Conservation (phyloP, 2,113 vertebrate species). For the Zosterops japonicus region DNA sequence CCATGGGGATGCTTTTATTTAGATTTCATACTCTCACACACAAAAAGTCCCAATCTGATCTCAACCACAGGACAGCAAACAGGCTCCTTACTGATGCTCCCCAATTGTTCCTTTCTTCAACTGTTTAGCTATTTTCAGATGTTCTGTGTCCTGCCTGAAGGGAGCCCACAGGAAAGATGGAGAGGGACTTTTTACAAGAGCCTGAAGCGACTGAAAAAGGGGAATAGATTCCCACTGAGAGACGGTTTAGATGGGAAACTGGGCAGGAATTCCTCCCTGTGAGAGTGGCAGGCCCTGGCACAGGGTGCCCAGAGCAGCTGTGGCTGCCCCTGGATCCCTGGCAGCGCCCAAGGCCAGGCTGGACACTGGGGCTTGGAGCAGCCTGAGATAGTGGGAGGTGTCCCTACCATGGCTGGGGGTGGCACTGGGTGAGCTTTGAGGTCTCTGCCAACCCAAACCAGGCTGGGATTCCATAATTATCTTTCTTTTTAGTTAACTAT, state of each 20-base stretch:
- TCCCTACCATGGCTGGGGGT: not conserved
- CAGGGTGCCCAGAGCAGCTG: not conserved
- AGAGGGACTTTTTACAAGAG: not conserved
- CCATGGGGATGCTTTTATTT: not conserved
- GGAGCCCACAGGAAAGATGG: not conserved
- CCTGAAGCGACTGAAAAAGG: not conserved
- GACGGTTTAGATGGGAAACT: no score
- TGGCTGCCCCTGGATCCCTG: not conserved
- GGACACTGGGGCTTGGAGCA: not conserved
- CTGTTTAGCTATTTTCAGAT: not conserved
- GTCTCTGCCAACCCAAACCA: not conserved
- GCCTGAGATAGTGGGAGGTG: rapidly evolving
- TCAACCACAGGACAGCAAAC: not conserved
- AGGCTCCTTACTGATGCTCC: not conserved
- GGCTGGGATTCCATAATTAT: not conserved
- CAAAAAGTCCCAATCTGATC: not conserved
- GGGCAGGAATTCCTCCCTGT: rapidly evolving
- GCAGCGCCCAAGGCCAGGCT: not conserved
- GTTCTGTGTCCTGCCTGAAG: not conserved
- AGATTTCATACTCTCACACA: not conserved
- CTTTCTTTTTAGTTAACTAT: not conserved
- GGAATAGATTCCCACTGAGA: not conserved
- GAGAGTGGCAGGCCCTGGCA: not conserved
- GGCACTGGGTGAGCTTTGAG: rapidly evolving
- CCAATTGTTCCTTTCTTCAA: rapidly evolving